phyloP scores from a whole-genome alignment of 1,140 invertebrate species.

The Oryctes rhinoceros region DNA sequence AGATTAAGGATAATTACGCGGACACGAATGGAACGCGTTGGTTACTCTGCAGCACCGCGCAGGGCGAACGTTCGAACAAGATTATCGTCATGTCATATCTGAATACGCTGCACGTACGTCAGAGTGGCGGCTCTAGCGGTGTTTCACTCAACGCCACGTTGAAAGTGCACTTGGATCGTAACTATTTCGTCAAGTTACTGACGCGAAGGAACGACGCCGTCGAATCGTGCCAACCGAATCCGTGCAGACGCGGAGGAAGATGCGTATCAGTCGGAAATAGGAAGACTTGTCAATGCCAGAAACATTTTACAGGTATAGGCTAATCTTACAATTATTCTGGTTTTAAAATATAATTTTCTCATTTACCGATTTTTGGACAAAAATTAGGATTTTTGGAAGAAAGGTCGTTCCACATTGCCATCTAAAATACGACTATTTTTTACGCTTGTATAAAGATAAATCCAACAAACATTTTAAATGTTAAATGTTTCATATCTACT shows the following conservation, averaged over 20 bases:
- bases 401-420: no score
- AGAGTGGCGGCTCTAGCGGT: conserved; percentile 61
- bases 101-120: conserved; percentile 67
- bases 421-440: no score
- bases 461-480: no score
- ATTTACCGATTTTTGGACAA: no score
- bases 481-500: no score
- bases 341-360: no score
- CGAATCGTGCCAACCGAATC: conserved; percentile 74
- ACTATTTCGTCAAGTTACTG: conserved; percentile 69
- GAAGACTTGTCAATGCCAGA: conserved; percentile 70
- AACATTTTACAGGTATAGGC: conserved; percentile 66
- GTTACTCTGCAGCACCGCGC: conserved; percentile 67
- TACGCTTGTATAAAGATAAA: no score
- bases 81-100: conserved; percentile 69
- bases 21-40: conserved; percentile 72
- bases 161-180: conserved; percentile 62
- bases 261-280: conserved; percentile 66
- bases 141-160: conserved; percentile 66
- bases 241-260: conserved; percentile 72
- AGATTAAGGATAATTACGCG: conserved; percentile 72
- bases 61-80: conserved; percentile 51
- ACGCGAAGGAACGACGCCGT: conserved; percentile 65
- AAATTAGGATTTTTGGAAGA: no score
- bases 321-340: background rate